A percentile compares a stretch with the other conserved stretches of the same genome.
Conservation (phyloP, 2,888 invertebrate genomes). For the Agapostemon virescens region DNA sequence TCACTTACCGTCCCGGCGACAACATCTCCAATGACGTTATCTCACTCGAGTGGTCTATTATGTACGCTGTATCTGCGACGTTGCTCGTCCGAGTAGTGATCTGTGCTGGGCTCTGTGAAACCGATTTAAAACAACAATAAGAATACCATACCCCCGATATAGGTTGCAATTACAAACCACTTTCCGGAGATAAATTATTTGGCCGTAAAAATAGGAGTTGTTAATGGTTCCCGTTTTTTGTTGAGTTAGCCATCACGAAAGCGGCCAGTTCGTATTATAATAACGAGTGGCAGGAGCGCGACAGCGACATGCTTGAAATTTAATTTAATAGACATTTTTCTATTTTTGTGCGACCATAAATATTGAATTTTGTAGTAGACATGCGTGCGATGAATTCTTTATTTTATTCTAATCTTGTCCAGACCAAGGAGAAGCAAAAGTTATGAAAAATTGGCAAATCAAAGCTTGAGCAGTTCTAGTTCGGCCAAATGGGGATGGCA, state of each 20-base stretch:
- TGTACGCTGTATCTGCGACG: not conserved
- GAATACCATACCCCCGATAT: not conserved
- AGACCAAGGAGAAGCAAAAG: too few species aligned
- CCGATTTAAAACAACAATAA: not conserved
- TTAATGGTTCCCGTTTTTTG: not conserved
- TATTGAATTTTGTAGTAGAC: not conserved
- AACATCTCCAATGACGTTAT: constrained; percentile 35
- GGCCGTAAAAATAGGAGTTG: not conserved
- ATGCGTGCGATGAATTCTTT: too few species aligned
- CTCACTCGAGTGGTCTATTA: constrained; percentile 24
- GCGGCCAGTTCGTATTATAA: not conserved
- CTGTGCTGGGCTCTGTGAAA: not conserved
- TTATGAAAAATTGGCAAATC: too few species aligned
- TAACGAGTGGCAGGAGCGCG: not conserved
- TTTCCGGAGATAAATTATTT: not conserved
- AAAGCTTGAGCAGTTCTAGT: too few species aligned
- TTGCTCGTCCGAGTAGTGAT: not conserved
- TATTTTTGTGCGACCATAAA: not conserved
- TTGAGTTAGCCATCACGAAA: not conserved
- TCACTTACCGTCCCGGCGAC: constrained; percentile 36
- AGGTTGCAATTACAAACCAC: not conserved
- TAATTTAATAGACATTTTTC: not conserved
- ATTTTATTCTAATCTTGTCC: too few species aligned
- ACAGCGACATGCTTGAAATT: not conserved
- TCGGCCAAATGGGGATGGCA: too few species aligned